Percentiles rank a stretch among this genome's conserved stretches.
Conservation (phyloP, 2,888 invertebrate genomes). For the Tetragnatha montana region DNA sequence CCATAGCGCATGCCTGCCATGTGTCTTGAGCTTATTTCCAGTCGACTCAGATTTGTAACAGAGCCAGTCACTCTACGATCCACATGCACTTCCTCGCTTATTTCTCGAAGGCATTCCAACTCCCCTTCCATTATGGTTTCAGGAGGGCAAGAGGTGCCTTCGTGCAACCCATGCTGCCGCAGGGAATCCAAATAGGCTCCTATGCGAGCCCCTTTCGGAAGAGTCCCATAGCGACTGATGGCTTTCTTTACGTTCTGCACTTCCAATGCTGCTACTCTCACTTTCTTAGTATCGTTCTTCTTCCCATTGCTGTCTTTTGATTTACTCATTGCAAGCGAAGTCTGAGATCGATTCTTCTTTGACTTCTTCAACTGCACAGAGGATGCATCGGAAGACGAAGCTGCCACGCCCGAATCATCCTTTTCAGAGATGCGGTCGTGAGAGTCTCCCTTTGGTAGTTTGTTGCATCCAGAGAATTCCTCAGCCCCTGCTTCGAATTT, state of each 20-base stretch:
- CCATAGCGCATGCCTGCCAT: conserved; percentile 64
- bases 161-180: conserved; percentile 84
- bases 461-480: conserved; percentile 50
- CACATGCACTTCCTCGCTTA: conserved; percentile 67
- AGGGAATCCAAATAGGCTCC: conserved; percentile 97
- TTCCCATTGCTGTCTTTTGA: conserved; percentile 58
- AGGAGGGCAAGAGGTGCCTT: conserved; percentile 70
- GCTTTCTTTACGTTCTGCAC: conserved; percentile 96
- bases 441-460: conserved; percentile 48
- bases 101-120: conserved; percentile 59
- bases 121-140: conserved; percentile 70
- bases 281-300: conserved; percentile 74
- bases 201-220: conserved; percentile 96
- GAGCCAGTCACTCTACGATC: conserved; percentile 66
- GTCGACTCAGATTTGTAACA: conserved; percentile 64
- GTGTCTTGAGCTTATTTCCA: conserved; percentile 66
- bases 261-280: conserved; percentile 93
- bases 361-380: conserved; percentile 63
- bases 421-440: conserved; percentile 58
- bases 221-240: conserved; percentile 92
- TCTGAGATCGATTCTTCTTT: conserved; percentile 62
- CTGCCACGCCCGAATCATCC: conserved; percentile 60
- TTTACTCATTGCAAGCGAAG: conserved; percentile 37
- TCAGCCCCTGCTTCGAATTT: conserved; percentile 57
- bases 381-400: conserved; percentile 64